These are phyloP conservation scores for Fulmarus glacialis DNA, from an alignment of 2,113 vertebrate species.

Conservation along the genomic window DNA sequence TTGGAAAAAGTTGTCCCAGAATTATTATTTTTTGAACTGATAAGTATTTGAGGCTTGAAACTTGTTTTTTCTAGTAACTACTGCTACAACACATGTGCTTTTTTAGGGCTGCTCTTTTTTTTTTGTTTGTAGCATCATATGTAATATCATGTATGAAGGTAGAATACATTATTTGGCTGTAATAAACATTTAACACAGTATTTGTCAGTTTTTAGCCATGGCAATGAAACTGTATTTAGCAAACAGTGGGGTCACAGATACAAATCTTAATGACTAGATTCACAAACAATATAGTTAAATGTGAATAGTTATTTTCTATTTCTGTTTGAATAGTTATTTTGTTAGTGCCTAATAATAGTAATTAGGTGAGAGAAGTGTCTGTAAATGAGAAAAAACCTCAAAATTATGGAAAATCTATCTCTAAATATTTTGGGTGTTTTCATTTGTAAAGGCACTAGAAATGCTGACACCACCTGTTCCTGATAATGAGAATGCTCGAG, in stretches of 20 bases:
- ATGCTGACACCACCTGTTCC: slow-evolving; percentile 87
- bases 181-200: background rate
- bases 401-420: background rate
- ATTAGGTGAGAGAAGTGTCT: background rate
- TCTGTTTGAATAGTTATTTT: background rate
- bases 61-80: background rate
- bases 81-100: background rate
- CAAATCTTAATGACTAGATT: background rate
- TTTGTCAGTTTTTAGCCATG: background rate
- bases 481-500: slow-evolving; percentile 84
- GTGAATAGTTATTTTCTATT: background rate
- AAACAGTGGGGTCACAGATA: background rate
- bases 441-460: slow-evolving; percentile 83
- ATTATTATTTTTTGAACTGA: background rate
- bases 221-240: background rate
- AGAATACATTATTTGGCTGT: background rate
- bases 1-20: background rate
- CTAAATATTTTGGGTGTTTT: background rate
- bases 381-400: rapidly evolving
- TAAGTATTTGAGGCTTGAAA: background rate
- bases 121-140: background rate
- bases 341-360: background rate
- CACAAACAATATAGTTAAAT: background rate
- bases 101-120: background rate
- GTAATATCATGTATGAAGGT: background rate